These are phyloP conservation scores for Megaceryle alcyon DNA, from an alignment of 2,797 vertebrate species.

Conservation along the genomic window DNA sequence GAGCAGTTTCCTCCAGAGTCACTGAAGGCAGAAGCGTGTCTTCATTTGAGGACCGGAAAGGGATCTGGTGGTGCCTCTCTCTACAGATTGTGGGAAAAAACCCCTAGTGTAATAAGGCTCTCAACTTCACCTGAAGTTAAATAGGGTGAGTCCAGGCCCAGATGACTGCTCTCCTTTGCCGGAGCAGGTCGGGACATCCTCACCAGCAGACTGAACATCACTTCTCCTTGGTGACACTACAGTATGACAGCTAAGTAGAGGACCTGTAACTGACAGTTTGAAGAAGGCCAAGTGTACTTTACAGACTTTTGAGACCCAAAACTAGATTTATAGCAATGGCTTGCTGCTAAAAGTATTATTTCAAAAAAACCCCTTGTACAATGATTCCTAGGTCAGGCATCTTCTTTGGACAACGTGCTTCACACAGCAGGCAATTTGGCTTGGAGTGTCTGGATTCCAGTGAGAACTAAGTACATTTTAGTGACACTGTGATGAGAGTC, in stretches of 20 bases:
- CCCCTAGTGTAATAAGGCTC: not conserved
- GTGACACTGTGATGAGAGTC: not conserved
- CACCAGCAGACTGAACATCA: not conserved
- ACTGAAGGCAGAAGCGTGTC: not conserved
- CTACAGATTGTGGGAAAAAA: not conserved
- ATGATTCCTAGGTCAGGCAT: not conserved
- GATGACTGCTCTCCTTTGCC: not conserved
- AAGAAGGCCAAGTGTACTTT: not conserved
- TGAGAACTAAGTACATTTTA: not conserved
- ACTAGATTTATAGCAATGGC: not conserved
- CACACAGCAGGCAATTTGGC: not conserved
- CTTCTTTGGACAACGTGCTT: not conserved
- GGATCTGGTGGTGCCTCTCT: not conserved
- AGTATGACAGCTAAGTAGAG: not conserved
- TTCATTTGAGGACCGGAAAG: not conserved
- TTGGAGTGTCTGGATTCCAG: not conserved
- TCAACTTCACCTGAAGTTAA: not conserved
- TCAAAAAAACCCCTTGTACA: not conserved
- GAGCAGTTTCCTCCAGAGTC: not conserved
- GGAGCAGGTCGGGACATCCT: not conserved
- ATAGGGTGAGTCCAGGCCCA: not conserved
- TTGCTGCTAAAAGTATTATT: not conserved
- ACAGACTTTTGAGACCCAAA: not conserved
- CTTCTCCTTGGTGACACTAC: not conserved
- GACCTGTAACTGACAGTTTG: not conserved